Evolutionary conservation across 2,888 invertebrate species (phyloP), one percentile per base, ranked within the genome.

Genomic region (Platynereis dumerilii): DNA sequence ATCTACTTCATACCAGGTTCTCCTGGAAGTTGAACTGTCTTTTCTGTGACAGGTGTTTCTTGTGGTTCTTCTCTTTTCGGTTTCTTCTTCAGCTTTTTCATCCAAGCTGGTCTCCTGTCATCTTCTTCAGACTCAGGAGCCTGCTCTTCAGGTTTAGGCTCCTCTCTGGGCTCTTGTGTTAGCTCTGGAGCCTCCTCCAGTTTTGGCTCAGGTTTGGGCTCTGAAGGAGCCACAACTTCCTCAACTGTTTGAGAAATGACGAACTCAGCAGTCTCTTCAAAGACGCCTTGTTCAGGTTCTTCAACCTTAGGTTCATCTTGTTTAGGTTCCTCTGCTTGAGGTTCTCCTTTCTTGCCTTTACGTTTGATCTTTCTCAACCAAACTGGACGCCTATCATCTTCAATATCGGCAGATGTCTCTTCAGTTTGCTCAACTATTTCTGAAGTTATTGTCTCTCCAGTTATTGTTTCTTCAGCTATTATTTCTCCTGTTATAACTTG

Each of bases 261-360:
- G 7, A 27, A 24, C 20, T 24, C 55, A 26, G n/a, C n/a, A 24
- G 34, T 27, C 2, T 22, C 27, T 59, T 59, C 48, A 24, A 42
- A 26, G 15, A 45, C 48, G n/a, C n/a, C n/a, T n/a, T n/a, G n/a
- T n/a, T n/a, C n/a, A n/a, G n/a, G n/a, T n/a, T n/a, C n/a, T n/a
- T n/a, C n/a, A n/a, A n/a, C n/a, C n/a, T n/a, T n/a, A n/a, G n/a
- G n/a, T n/a, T n/a, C n/a, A n/a, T n/a, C n/a, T n/a, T n/a, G n/a
- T 27, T 59, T 59, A 5, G 58, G 58, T 45, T 42, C 44, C 48
- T 59, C 59, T 10, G 59, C 45, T 45, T 59, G 44, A 26, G 34
- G n/a, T n/a, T n/a, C n/a, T n/a, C n/a, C n/a, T n/a, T n/a, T n/a
- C 12, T 42, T n/a, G 17, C 44, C n/a, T 27, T 45, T 20, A 29